Evolutionary conservation across 2,113 vertebrate genomes (phyloP).

Genomic region (Oryzias melastigma): DNA sequence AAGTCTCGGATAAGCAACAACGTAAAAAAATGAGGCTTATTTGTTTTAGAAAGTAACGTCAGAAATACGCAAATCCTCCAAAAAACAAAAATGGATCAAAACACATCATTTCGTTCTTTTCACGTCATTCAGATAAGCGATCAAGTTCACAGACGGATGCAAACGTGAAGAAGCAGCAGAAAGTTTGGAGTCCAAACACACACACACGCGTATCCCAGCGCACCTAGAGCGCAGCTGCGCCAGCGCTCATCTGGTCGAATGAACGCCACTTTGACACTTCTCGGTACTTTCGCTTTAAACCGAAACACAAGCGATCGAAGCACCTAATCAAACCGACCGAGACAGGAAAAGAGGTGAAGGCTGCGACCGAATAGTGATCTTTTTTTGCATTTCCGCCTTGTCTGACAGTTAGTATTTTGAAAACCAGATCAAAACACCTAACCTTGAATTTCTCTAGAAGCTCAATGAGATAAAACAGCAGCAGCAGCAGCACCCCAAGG

Average conservation of each 20-base stretch:
- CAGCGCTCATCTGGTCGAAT: constrained; percentile 39
- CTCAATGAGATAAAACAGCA: constrained; percentile 3
- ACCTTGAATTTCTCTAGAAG: constrained; percentile 50
- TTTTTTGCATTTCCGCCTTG: constrained; percentile 19
- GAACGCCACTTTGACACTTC: constrained; percentile 24
- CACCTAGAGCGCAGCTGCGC: constrained; percentile 48
- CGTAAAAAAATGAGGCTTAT: background rate
- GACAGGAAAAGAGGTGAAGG: constrained; percentile 24
- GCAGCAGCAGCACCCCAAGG: too few species aligned
- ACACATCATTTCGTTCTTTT: constrained; percentile 21
- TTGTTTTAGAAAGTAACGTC: constrained; percentile 16
- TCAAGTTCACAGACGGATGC: constrained; percentile 3
- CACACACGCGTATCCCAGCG: constrained; percentile 15
- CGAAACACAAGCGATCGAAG: constrained; percentile 38
- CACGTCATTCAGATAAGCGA: constrained; percentile 4
- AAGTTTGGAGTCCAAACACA: background rate
- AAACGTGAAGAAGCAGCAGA: background rate
- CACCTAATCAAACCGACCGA: constrained; percentile 8
- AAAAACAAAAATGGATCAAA: constrained; percentile 10
- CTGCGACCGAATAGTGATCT: constrained; percentile 18
- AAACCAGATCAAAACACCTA: constrained; percentile 39
- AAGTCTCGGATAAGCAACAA: constrained; percentile 28
- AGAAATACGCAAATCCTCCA: constrained; percentile 11
- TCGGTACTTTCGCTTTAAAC: constrained; percentile 54
- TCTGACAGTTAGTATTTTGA: constrained; percentile 33